Percentiles rank a stretch among this genome's conserved stretches.
Evolutionary conservation across 2,113 vertebrate species (phyloP).

Genomic region (Glaucomys volans): DNA sequence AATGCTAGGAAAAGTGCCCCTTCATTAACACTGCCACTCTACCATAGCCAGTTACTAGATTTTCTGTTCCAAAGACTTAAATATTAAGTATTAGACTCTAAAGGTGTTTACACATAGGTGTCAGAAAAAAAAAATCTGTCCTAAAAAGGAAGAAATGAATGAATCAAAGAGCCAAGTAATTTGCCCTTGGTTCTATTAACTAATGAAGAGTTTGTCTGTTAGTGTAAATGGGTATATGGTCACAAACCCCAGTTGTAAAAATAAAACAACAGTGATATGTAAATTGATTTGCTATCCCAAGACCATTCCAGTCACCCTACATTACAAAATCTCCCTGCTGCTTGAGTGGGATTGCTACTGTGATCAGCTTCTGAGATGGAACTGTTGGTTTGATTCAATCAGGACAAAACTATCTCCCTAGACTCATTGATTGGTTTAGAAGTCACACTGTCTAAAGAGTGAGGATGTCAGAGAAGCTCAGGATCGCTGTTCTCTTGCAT

Average conservation of each 20-base stretch:
- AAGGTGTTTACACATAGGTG: background rate
- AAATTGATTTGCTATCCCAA: background rate
- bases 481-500: background rate
- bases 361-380: background rate
- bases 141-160: background rate
- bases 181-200: background rate
- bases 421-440: background rate
- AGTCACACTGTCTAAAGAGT: background rate
- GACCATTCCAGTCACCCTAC: background rate
- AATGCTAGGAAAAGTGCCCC: background rate
- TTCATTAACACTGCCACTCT: background rate
- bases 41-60: background rate
- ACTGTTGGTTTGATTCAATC: background rate
- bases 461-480: background rate
- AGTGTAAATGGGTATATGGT: background rate
- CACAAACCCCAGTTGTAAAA: background rate
- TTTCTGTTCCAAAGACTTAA: background rate
- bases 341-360: background rate
- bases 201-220: background rate
- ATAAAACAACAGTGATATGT: background rate
- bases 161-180: background rate
- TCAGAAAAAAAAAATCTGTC: background rate
- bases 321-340: accelerated
- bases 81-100: background rate
- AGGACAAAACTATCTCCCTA: background rate